Evolutionary conservation across 2,888 invertebrate species (phyloP).

Genomic region (Morpho deidamia): DNA sequence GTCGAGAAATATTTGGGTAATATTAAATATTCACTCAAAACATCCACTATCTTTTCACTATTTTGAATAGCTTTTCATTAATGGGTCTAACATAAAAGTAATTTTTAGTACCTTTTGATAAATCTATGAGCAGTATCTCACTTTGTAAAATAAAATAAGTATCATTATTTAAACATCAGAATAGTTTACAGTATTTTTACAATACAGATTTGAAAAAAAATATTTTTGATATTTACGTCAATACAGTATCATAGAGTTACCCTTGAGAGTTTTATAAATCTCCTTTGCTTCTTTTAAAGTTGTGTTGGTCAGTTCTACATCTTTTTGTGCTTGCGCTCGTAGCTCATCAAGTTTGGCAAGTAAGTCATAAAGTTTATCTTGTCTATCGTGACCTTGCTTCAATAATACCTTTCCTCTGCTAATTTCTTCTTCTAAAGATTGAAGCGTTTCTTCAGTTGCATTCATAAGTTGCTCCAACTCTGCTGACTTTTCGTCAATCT

Average conservation of each 20-base stretch:
- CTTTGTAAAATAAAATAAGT: too few species aligned
- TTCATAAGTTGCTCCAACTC: slow-evolving; percentile 69
- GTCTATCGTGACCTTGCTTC: slow-evolving; percentile 76
- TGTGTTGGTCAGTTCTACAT: slow-evolving; percentile 90
- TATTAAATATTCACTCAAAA: too few species aligned
- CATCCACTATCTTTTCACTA: too few species aligned
- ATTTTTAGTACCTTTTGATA: too few species aligned
- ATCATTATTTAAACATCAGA: too few species aligned
- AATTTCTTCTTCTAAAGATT: slow-evolving; percentile 82
- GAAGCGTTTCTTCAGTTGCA: slow-evolving; percentile 78
- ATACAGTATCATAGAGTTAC: slow-evolving; percentile 42
- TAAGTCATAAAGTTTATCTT: slow-evolving; percentile 88
- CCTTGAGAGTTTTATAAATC: slow-evolving; percentile 85
- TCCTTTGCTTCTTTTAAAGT: slow-evolving; percentile 73
- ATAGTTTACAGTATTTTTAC: too few species aligned
- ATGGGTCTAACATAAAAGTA: too few species aligned
- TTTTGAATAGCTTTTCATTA: too few species aligned
- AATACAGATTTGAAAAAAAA: too few species aligned
- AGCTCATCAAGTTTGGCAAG: slow-evolving; percentile 88
- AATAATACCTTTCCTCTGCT: slow-evolving; percentile 82
- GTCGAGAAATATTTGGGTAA: too few species aligned
- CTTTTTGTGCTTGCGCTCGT: slow-evolving; percentile 87
- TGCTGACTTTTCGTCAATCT: slow-evolving; percentile 75
- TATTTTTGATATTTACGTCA: too few species aligned
- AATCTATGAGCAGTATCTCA: too few species aligned